Conservation (phyloP, 2,888 invertebrate species). For the Epistrophe grossulariae region DNA sequence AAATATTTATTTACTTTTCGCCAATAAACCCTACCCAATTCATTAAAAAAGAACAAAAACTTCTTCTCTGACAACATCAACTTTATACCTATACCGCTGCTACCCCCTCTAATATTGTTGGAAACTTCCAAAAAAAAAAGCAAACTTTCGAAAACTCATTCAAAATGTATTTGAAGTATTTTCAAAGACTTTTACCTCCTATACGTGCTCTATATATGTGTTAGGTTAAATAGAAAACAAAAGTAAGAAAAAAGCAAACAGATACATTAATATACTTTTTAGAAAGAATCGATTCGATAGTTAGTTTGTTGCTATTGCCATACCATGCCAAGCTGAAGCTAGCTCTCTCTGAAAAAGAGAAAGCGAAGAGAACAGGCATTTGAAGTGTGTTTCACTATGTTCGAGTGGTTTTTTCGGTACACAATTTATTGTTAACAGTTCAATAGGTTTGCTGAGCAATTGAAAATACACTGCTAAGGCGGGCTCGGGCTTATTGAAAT, state of each 20-base stretch:
- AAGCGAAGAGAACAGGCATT: conserved; percentile 27
- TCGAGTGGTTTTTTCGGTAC: conserved; percentile 52
- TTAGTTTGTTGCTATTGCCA: conserved; percentile 33
- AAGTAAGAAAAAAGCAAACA: conserved; percentile 7
- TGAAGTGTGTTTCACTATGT: conserved; percentile 40
- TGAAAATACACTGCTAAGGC: conserved; percentile 45
- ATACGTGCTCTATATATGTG: neutral
- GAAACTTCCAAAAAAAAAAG: conserved; percentile 17
- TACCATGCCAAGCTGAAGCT: neutral
- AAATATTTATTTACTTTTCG: conserved; percentile 24
- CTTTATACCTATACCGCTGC: neutral
- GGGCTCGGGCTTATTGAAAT: conserved; percentile 42
- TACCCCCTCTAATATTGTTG: neutral
- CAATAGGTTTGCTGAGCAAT: conserved; percentile 63
- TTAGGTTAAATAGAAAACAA: conserved; percentile 42
- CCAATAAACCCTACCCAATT: conserved; percentile 20
- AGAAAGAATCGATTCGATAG: conserved; percentile 13
- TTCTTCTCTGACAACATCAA: conserved; percentile 1
- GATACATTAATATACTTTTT: conserved; percentile 14
- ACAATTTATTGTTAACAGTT: conserved; percentile 68
- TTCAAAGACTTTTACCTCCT: conserved; percentile 31
- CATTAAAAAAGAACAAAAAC: conserved; percentile 24
- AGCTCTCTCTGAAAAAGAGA: neutral
- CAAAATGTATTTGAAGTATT: conserved; percentile 46
- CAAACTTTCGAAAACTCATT: conserved; percentile 39